These are phyloP conservation scores for Spicauda simplicius DNA, from an alignment of 2,888 invertebrate genomes.

Conservation along the genomic window DNA sequence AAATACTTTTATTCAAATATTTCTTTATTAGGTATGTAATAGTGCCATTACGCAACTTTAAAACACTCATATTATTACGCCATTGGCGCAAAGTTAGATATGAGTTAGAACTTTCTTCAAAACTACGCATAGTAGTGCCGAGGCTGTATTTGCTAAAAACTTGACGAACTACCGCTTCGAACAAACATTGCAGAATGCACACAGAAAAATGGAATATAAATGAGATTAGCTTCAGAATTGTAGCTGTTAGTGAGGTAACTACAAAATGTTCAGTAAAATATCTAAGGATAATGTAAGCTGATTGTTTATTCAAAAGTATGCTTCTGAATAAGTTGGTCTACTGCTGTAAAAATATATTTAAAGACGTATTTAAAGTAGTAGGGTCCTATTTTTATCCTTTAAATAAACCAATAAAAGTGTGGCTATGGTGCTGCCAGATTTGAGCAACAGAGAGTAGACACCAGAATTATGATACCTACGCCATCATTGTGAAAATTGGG, in stretches of 20 bases:
- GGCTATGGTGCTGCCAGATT: no score
- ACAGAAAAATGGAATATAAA: slow-evolving; percentile 23
- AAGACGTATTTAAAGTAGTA: no score
- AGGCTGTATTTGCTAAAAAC: slow-evolving; percentile 51
- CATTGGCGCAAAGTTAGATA: neutral
- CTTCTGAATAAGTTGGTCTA: no score
- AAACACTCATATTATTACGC: neutral
- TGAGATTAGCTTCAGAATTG: slow-evolving; percentile 6
- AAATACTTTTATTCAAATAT: no score
- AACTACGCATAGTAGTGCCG: slow-evolving; percentile 1
- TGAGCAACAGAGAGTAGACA: no score
- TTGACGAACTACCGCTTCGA: slow-evolving; percentile 47
- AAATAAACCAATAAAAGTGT: no score
- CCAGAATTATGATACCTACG: no score
- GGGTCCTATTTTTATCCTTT: no score
- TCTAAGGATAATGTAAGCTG: neutral
- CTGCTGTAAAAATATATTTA: no score
- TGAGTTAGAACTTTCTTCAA: slow-evolving; percentile 4
- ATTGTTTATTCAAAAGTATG: neutral
- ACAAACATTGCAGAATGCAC: slow-evolving; percentile 44
- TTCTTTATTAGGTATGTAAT: no score
- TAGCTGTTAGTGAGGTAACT: neutral
- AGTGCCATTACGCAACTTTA: no score
- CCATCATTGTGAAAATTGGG: no score
- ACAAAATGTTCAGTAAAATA: neutral